Percentiles rank a stretch among this genome's conserved stretches.
These are phyloP conservation scores for Astatoreochromis straeleni DNA, from an alignment of 2,113 vertebrate species.

Conservation along the genomic window DNA sequence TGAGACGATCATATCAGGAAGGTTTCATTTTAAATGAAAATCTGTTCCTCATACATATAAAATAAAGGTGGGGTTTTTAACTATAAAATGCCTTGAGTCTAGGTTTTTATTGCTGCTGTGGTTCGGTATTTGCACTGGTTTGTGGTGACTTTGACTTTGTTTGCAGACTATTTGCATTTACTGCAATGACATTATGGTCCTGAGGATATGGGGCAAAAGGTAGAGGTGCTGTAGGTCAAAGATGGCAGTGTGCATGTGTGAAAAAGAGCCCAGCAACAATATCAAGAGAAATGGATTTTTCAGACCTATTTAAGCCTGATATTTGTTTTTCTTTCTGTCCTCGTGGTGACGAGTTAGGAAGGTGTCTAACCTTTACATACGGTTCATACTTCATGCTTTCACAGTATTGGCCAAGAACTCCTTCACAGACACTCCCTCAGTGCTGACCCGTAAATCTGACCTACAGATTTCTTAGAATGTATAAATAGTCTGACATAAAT, in stretches of 20 bases:
- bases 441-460: neutral
- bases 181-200: rapidly evolving
- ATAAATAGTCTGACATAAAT: neutral
- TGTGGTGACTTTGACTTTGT: neutral
- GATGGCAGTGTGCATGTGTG: neutral
- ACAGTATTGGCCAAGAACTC: neutral
- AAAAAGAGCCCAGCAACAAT: neutral
- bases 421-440: neutral
- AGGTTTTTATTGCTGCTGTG: neutral
- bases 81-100: neutral
- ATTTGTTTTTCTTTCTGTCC: neutral
- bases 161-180: neutral
- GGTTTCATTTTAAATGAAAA: neutral
- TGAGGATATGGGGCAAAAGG: neutral
- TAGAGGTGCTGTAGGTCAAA: neutral
- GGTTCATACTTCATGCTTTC: neutral
- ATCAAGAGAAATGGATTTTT: neutral
- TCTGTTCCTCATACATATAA: neutral
- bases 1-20: neutral
- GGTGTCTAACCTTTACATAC: neutral
- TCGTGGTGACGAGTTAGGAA: neutral
- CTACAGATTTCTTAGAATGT: neutral
- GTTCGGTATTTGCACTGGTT: neutral
- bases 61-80: neutral
- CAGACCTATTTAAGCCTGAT: neutral